phyloP scores from a whole-genome alignment of 2,113 vertebrate species.

The Bagarius yarrelli region DNA sequence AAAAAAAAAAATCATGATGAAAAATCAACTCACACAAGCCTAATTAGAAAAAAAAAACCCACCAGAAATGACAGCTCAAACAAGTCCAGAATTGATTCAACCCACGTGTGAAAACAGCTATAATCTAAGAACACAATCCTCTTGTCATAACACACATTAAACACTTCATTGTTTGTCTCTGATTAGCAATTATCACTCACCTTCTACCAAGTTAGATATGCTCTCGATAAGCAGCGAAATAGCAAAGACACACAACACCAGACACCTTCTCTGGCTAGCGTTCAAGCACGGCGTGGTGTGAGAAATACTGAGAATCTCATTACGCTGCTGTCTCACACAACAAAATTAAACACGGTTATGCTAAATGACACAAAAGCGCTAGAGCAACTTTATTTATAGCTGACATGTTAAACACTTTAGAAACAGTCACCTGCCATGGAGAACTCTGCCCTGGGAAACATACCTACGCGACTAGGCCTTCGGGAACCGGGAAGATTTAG shows the following conservation, averaged over 20 bases:
- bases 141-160: constrained; percentile 9
- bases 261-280: neutral
- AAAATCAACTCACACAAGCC: neutral
- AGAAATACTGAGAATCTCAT: neutral
- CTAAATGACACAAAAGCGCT: neutral
- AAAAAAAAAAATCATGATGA: neutral
- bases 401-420: neutral
- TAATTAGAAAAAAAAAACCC: neutral
- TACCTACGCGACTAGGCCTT: neutral
- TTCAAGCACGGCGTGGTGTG: neutral
- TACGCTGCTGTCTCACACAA: neutral
- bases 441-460: neutral
- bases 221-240: constrained; percentile 1
- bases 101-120: neutral
- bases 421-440: neutral
- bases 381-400: constrained; percentile 6
- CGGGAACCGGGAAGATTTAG: neutral
- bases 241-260: neutral
- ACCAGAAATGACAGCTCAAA: neutral
- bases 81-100: neutral
- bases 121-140: neutral
- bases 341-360: constrained; percentile 16
- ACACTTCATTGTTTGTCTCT: neutral
- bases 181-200: constrained; percentile 20
- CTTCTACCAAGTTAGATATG: constrained; percentile 23